Evolutionary conservation across 2,113 vertebrate genomes (phyloP).

Genomic region (Cepphus grylle): DNA sequence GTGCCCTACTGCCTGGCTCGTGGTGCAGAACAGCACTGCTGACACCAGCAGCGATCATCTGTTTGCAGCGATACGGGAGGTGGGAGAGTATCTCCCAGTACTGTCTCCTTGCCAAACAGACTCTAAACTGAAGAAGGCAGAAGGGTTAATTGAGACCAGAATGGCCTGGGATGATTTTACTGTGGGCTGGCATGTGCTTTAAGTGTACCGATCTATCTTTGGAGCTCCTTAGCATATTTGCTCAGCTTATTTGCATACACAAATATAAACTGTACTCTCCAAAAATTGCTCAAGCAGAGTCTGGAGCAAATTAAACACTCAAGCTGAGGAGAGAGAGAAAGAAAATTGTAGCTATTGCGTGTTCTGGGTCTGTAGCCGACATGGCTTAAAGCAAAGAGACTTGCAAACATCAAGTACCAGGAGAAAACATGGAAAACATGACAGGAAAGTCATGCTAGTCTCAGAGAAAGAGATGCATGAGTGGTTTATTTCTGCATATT

Average conservation of each 20-base stretch:
- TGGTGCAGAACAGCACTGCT: rapidly evolving
- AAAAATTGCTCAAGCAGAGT: slow-evolving; percentile 56
- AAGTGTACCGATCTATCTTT: slow-evolving; percentile 42
- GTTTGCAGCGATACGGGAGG: rapidly evolving
- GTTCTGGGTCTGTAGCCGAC: not conserved
- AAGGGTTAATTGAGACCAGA: not conserved
- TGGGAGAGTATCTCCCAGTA: not conserved
- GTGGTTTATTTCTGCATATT: not conserved
- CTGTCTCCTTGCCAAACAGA: not conserved
- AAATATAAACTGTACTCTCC: slow-evolving; percentile 50
- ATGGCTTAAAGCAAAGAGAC: not conserved
- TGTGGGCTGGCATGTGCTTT: not conserved
- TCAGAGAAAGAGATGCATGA: not conserved
- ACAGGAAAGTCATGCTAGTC: not conserved
- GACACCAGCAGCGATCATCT: rapidly evolving
- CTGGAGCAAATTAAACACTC: slow-evolving; percentile 56
- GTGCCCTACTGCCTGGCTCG: not conserved
- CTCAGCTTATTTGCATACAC: slow-evolving; percentile 56
- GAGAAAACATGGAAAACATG: not conserved
- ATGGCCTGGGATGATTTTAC: not conserved
- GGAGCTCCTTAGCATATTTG: slow-evolving; percentile 51
- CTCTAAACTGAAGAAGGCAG: not conserved
- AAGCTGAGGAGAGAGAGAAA: not conserved
- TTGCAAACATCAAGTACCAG: not conserved
- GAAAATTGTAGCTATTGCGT: not conserved